Base-by-base conservation (phyloP, 2,113 vertebrate species). In the Rhodinocichla rosea region DNA sequence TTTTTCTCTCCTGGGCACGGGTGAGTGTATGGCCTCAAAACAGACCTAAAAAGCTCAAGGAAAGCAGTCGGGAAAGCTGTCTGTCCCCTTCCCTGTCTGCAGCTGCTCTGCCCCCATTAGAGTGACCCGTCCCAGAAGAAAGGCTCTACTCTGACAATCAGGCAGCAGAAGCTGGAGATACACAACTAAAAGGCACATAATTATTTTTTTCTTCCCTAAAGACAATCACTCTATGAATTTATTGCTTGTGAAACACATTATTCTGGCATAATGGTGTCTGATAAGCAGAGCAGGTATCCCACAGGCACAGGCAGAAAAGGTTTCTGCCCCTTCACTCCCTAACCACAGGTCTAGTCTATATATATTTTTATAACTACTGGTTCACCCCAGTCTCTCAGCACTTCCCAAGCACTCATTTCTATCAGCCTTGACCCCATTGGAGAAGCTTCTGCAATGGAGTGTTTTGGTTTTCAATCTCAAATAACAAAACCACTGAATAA, bases 401-500 rank as follows among this genome's bases (percentile, higher is more conserved):
- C 68, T 67, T 94, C 44, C 74, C 60, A 65, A 4, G 3, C 21
- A 19, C 42, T 42, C 50, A n/a, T 62, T 85, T 88, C 67, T 80
- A 13, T 27, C n/a, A 69, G 40, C 22, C 33, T 64, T 1, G 1
- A 64, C 49, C 35, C 49, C 69, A n/a, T 32, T 45, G 30, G 28
- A 82, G 50, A 82, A 49, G 9, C 6, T 21, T 16, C 75, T 49
- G 49, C 68, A 91, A 47, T 44, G 52, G 39, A 84, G 39, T 47
- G 33, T 22, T 92, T 89, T 89, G 78, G 87, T 94, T 83, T 91
- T 24, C 35, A 77, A 71, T 78, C n/a, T 83, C 69, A 90, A 70
- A 59, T 83, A 85, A 91, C 2, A 56, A 33, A 45, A 81, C 83
- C 30, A 47, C 40, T 42, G 40, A 65, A 39, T 45, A 94, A 62